Evolutionary conservation across 2,113 vertebrate genomes (phyloP), one percentile per base, ranked within the genome.

Genomic region (Otocyon megalotis): DNA sequence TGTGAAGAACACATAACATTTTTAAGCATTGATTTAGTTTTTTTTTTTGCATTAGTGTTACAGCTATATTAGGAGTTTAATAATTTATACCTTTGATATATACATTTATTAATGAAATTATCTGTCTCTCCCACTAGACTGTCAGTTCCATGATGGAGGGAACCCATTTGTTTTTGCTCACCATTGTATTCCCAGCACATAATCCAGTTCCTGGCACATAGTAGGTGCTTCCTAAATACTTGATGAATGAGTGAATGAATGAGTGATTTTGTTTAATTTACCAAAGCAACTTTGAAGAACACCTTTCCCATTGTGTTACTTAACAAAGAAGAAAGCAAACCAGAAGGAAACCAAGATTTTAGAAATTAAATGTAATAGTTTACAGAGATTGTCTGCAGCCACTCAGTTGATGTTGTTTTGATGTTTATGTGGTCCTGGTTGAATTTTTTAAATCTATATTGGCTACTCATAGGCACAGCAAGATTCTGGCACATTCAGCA

Each of bases 141-240:
- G 16, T 90, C 58, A 84, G 84, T 84, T 94, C 93, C 76, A 24
- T 84, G 71, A 93, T 1, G 43, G 30, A 94, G 62, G 91, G 91
- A 93, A 88, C 81, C 82, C 30, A 58, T 95, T 97, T 97, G 84
- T 94, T 96, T 95, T 96, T 95, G 32, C 43, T 92, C 56, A 84
- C 43, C 85, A 84, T 96, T 96, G 69, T 95, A 92, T 92, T 88
- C 62, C 89, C 63, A 95, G 91, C 37, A 95, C 53, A 92, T 85
- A 72, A 65, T 95, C 67, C 35, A 71, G 80, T 86, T 89, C 82
- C 77, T 90, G 89, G 83, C 87, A 96, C 56, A 37, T 89, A 93
- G 88, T 96, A 90, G 86, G 60, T 93, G 72, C 92, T 94, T 93
- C 82, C 58, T 94, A 83, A 95, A 87, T 96, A 56, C 79, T 96